A percentile compares a stretch with the other conserved stretches of the same genome.
These are phyloP conservation scores for Coleophora flavipennella DNA, from an alignment of 2,888 invertebrate genomes.

Conservation along the genomic window DNA sequence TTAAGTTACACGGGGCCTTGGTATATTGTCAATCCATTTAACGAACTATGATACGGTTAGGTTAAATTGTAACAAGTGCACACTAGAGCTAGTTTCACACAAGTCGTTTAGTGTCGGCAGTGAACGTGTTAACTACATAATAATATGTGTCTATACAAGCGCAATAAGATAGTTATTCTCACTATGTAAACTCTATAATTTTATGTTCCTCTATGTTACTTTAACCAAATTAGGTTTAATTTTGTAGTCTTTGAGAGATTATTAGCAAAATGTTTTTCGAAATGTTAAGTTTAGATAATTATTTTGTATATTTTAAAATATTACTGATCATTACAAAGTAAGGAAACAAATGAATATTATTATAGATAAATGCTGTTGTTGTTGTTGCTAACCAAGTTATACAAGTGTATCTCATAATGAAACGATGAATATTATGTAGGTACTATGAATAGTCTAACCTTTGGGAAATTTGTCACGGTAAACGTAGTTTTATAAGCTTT, in stretches of 20 bases:
- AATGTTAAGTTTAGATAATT: too few relatives aligned
- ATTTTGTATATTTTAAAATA: too few relatives aligned
- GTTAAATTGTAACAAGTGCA: conserved; percentile 20
- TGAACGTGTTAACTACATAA: conserved; percentile 23
- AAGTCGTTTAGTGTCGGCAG: conserved; percentile 36
- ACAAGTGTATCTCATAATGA: conserved; percentile 53
- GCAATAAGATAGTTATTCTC: conserved; percentile 31
- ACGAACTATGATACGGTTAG: conserved; percentile 17
- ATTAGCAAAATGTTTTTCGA: conserved; percentile 10
- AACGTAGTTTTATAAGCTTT: conserved; percentile 13
- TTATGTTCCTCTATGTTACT: too few relatives aligned
- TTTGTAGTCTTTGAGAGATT: conserved; percentile 10
- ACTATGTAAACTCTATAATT: conserved; percentile 9
- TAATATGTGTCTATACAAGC: conserved; percentile 43
- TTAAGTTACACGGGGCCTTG: conserved; percentile 26
- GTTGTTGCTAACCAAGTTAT: conserved; percentile 70
- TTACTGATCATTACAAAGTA: too few relatives aligned
- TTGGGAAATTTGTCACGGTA: conserved; percentile 27
- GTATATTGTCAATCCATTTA: conserved; percentile 14
- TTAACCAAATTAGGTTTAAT: conserved; percentile 5
- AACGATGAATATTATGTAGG: conserved; percentile 39
- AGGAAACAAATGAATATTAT: conserved; percentile 32
- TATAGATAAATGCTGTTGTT: conserved; percentile 68
- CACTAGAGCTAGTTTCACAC: conserved; percentile 56
- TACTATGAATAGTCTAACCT: conserved; percentile 5